Evolutionary conservation across 2,113 vertebrate species (phyloP), one percentile per base, ranked within the genome.

Genomic region (Diphyllodes magnificus): DNA sequence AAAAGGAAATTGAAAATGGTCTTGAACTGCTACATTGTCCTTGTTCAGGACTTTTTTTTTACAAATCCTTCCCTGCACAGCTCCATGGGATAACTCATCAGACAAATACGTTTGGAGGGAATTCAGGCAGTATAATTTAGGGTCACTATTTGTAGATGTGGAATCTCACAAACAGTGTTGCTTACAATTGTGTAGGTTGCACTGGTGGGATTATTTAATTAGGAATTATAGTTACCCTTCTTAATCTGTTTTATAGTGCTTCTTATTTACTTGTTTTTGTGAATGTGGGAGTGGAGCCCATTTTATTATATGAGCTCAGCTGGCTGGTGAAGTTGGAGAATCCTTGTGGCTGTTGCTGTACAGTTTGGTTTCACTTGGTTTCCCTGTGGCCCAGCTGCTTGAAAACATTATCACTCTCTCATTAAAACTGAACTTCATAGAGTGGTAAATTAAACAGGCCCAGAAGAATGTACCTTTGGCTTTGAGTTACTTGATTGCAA

Each of bases 1-100:
- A 75, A 94, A 94, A 86, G 30, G 19, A 95, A 93, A 93, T 88
- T 63, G 40, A 88, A 96, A 95, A 90, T 76, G 4, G 44, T 82
- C 60, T 90, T 63, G 28, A 94, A 80, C 53, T 78, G 72, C 57
- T 91, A 83, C 71, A 83, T 69, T 91, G 24, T 71, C 33, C 33
- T 66, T 75, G 28, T 78, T 92, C 68, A 61, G 82, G 45, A 40
- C 6, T 78, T 88, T 68, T 15, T 60, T 87, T 63, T 59, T 21
- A n/a, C 47, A 93, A 15, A 83, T 37, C 8, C 20, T 40, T 44
- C 22, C 63, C 51, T 88, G 18, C 59, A 56, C 30, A 90, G 69
- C 66, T 91, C 27, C n/a, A 31, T 15, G 45, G 51, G 44, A 61
- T 85, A 84, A 72, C 44, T 95, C 47, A 50, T 88, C 35, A 64